These are phyloP conservation scores for Zosterops pallidus DNA, from an alignment of 2,113 vertebrate species.

Conservation along the genomic window DNA sequence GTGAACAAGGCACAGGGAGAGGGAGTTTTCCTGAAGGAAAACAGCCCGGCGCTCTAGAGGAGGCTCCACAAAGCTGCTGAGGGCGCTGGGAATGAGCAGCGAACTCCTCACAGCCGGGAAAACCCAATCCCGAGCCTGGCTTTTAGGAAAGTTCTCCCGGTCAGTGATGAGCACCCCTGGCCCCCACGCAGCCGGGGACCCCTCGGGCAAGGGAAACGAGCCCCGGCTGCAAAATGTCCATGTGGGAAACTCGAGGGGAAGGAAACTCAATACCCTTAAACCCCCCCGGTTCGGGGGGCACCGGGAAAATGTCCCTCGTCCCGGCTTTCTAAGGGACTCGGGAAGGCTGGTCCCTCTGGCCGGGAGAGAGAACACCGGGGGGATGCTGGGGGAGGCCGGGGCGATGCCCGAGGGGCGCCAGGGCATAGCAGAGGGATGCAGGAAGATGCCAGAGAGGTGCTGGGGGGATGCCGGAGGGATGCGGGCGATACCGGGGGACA, in stretches of 20 bases:
- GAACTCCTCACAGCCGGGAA: background rate
- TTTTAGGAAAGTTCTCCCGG: background rate
- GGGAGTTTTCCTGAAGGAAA: background rate
- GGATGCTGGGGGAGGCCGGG: background rate
- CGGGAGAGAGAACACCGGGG: background rate
- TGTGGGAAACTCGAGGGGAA: background rate
- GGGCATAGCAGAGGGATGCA: background rate
- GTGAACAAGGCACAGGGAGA: accelerated
- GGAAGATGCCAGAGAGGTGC: background rate
- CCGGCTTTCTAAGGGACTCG: background rate
- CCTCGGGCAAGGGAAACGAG: background rate
- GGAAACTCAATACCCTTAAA: background rate
- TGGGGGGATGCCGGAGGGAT: background rate
- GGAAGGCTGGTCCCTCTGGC: no score
- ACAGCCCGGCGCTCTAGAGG: accelerated
- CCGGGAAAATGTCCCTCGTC: background rate
- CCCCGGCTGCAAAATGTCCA: background rate
- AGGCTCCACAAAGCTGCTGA: background rate
- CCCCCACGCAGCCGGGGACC: background rate
- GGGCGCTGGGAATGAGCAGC: accelerated
- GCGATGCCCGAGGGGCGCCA: background rate
- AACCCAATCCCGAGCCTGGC: background rate
- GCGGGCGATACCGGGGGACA: background rate
- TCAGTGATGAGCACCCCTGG: accelerated
- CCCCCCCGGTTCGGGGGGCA: accelerated